Percentiles rank a stretch among this genome's conserved stretches.
phyloP scores from a whole-genome alignment of 2,888 invertebrate genomes.

The Vesta saturnalis region DNA sequence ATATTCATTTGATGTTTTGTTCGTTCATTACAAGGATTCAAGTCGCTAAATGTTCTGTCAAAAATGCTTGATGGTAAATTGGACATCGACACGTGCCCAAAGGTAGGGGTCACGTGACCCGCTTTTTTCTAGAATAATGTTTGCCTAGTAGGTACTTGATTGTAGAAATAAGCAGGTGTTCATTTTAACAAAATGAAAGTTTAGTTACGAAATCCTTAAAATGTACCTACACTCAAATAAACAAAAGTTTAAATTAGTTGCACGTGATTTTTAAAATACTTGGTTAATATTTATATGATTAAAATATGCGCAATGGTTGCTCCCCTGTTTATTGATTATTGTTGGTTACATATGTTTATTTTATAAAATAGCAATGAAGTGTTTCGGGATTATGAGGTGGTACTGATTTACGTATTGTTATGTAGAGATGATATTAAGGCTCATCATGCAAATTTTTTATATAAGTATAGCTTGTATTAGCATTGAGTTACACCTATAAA shows the following conservation, averaged over 20 bases:
- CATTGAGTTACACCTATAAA: not conserved
- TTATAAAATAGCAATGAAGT: slow-evolving; percentile 2
- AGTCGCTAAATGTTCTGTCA: slow-evolving; percentile 23
- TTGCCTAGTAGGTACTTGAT: slow-evolving; percentile 6
- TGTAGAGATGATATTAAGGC: slow-evolving; percentile 27
- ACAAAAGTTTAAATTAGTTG: not conserved
- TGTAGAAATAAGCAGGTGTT: slow-evolving; percentile 25
- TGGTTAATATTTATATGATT: no score
- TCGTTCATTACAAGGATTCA: slow-evolving; percentile 9
- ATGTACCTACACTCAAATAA: not conserved
- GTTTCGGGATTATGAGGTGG: not conserved
- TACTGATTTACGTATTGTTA: slow-evolving; percentile 29
- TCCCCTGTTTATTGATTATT: slow-evolving; percentile 13
- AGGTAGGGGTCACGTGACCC: slow-evolving; percentile 37
- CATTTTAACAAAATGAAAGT: not conserved
- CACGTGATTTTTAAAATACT: no score
- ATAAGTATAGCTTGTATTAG: not conserved
- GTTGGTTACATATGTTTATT: not conserved
- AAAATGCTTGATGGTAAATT: slow-evolving; percentile 27
- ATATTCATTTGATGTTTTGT: not conserved
- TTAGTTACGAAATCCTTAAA: not conserved
- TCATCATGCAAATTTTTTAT: not conserved
- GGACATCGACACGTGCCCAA: slow-evolving; percentile 26
- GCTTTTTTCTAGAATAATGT: slow-evolving; percentile 26
- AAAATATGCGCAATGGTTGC: not conserved